A percentile compares a stretch with the other conserved stretches of the same genome.
Conservation (phyloP, 2,797 vertebrate genomes). For the Octomys mimax region DNA sequence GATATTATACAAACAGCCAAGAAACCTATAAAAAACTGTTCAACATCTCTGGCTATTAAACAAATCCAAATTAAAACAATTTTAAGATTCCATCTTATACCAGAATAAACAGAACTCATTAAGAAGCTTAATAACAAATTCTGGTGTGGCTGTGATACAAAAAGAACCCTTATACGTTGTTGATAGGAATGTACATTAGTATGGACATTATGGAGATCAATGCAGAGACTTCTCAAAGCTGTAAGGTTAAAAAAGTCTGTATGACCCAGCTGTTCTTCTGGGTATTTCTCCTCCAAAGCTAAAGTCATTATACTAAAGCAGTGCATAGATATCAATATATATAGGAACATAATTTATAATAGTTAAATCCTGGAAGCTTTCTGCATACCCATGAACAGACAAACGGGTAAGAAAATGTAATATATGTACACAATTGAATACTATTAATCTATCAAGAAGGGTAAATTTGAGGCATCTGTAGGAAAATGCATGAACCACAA, state of each 20-base stretch:
- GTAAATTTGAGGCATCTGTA: neutral
- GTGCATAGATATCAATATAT: neutral
- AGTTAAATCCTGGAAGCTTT: neutral
- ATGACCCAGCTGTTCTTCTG: neutral
- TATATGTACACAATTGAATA: neutral
- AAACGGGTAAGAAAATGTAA: neutral
- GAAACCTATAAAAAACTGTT: neutral
- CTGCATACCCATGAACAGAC: neutral
- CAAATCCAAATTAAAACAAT: neutral
- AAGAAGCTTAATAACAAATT: neutral
- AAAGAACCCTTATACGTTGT: neutral
- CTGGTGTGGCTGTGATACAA: neutral
- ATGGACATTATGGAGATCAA: neutral
- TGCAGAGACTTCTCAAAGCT: neutral
- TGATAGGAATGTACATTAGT: neutral
- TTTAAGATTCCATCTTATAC: neutral
- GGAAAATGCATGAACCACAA: neutral
- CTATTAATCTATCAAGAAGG: neutral
- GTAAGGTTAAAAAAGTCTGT: neutral
- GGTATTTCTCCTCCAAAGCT: neutral
- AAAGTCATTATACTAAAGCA: neutral
- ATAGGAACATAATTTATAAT: neutral
- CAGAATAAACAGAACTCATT: neutral
- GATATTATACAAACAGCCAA: neutral
- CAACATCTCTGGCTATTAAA: neutral